Evolutionary conservation across 2,113 vertebrate genomes (phyloP).

Genomic region (Pterocles orientalis): DNA sequence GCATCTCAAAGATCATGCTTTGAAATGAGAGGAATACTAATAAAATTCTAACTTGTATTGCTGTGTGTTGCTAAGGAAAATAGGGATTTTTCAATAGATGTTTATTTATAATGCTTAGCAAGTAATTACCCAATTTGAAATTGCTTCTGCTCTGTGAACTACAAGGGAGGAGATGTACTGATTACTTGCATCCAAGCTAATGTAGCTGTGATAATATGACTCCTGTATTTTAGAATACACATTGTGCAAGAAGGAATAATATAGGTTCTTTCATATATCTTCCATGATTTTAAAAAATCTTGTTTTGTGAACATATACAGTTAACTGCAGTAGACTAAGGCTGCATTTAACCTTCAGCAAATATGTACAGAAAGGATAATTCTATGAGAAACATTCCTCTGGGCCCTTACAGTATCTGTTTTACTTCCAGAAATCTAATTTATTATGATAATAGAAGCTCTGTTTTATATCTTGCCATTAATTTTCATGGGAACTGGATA

Average conservation of each 20-base stretch:
- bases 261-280: background rate
- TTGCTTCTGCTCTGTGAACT: background rate
- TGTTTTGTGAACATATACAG: background rate
- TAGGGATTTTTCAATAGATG: background rate
- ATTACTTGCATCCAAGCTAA: background rate
- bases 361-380: background rate
- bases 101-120: background rate
- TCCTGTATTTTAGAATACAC: background rate
- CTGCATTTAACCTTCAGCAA: background rate
- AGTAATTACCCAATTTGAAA: background rate
- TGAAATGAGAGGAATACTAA: background rate
- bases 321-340: background rate
- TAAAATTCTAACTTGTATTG: background rate
- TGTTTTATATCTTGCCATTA: slow-evolving; percentile 10
- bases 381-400: slow-evolving; percentile 7
- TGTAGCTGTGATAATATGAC: background rate
- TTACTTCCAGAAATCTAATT: slow-evolving; percentile 14
- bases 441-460: background rate
- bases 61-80: background rate
- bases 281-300: background rate
- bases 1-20: background rate
- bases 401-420: background rate
- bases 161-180: background rate
- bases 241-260: background rate
- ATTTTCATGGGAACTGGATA: slow-evolving; percentile 37